These are phyloP conservation scores for Eumaeus atala DNA, from an alignment of 1,140 invertebrate species.

Conservation along the genomic window DNA sequence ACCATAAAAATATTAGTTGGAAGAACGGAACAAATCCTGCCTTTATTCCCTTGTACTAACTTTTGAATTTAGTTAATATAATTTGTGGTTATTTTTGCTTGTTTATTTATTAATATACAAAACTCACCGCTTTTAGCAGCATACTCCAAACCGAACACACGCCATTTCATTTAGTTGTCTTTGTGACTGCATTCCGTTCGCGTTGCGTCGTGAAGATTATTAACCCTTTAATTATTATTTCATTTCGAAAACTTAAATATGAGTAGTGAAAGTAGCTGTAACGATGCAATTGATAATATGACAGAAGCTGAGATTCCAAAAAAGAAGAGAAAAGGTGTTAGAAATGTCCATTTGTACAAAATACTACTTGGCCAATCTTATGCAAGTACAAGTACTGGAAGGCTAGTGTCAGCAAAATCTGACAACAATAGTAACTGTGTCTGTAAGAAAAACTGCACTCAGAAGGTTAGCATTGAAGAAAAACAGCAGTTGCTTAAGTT, in stretches of 20 bases:
- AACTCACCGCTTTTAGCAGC: constrained; percentile 3
- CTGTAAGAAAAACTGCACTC: constrained; percentile 12
- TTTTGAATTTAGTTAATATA: constrained; percentile 1
- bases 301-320: constrained; percentile 7
- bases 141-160: neutral
- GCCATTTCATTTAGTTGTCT: constrained; percentile 9
- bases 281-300: constrained; percentile 11
- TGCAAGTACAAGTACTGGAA: constrained; percentile 16
- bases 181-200: constrained; percentile 10
- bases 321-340: constrained; percentile 12
- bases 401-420: constrained; percentile 16
- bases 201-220: constrained; percentile 7
- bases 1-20: constrained; percentile 14
- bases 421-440: constrained; percentile 14
- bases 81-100: too few species aligned
- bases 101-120: too few species aligned
- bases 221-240: constrained; percentile 15
- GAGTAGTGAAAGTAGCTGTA: constrained; percentile 14
- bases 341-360: constrained; percentile 17
- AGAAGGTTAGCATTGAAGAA: constrained; percentile 15
- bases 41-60: constrained; percentile 14
- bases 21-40: constrained; percentile 14
- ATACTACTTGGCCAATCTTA: constrained; percentile 18
- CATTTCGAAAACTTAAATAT: constrained; percentile 10
- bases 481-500: constrained; percentile 14